These are phyloP conservation scores for Lerista edwardsae DNA, from an alignment of 2,797 vertebrate species.

Conservation along the genomic window DNA sequence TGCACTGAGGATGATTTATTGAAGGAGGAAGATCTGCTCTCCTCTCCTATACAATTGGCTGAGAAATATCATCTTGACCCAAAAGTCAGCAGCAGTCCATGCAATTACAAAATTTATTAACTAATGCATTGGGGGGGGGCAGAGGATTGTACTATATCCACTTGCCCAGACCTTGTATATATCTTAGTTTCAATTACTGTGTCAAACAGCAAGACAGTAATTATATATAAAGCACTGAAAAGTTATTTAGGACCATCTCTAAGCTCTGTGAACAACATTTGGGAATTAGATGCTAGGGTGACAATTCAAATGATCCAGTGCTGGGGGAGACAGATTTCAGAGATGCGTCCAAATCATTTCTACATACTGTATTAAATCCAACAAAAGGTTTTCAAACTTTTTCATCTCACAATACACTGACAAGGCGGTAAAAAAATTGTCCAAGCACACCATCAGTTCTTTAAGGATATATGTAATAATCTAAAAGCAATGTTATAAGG, in stretches of 20 bases:
- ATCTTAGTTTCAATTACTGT: neutral
- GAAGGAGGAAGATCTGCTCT: neutral
- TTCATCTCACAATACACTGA: too few species aligned
- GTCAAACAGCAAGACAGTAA: neutral
- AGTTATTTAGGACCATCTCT: neutral
- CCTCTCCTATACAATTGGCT: neutral
- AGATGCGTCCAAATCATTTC: neutral
- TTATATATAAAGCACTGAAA: neutral
- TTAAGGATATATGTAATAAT: too few species aligned
- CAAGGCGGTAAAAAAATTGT: too few species aligned
- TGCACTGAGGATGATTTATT: constrained; percentile 12
- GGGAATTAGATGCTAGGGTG: neutral
- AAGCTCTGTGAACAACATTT: neutral
- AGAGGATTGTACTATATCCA: neutral
- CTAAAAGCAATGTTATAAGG: too few species aligned
- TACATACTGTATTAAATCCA: too few species aligned
- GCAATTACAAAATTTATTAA: neutral
- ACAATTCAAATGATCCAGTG: neutral
- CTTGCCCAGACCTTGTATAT: neutral
- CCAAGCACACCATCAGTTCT: too few species aligned
- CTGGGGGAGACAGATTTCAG: too few species aligned
- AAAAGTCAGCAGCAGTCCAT: too few species aligned
- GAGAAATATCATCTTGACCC: neutral
- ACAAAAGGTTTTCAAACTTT: too few species aligned
- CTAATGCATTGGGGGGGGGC: neutral